Conservation (phyloP, 2,113 vertebrate species). For the Cariama cristata region DNA sequence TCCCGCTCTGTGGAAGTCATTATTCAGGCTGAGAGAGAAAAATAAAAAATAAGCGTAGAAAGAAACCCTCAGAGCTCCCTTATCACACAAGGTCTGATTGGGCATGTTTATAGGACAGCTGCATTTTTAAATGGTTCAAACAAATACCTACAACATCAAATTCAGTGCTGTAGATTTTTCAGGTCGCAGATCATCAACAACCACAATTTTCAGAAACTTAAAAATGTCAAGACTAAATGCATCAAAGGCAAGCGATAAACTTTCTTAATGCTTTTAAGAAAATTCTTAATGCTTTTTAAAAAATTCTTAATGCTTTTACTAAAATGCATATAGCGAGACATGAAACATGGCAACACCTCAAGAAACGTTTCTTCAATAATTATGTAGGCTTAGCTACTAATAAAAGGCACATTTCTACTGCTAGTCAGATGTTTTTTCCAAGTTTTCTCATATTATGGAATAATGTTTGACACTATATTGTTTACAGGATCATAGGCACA, state of each 20-base stretch:
- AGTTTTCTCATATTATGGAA: not conserved
- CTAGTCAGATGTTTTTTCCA: not conserved
- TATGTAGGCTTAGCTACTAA: not conserved
- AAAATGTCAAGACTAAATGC: not conserved
- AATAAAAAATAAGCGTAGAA: not conserved
- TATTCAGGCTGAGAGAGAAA: not conserved
- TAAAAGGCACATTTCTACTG: not conserved
- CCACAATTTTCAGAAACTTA: not conserved
- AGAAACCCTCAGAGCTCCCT: not conserved
- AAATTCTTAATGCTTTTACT: not conserved
- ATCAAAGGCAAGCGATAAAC: not conserved
- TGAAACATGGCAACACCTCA: not conserved
- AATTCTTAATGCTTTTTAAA: not conserved
- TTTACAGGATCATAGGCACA: not conserved
- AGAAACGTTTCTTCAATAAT: not conserved
- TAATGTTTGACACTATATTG: not conserved
- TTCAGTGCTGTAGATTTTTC: not conserved
- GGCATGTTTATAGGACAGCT: not conserved
- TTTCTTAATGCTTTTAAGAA: not conserved
- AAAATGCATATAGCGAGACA: not conserved
- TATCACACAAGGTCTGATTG: not conserved
- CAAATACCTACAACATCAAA: not conserved
- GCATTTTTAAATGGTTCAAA: not conserved
- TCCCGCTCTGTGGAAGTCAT: slow-evolving; percentile 27
- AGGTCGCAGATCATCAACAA: not conserved